These are phyloP conservation scores for Psilopogon haemacephalus DNA, from an alignment of 2,113 vertebrate species.

Conservation along the genomic window DNA sequence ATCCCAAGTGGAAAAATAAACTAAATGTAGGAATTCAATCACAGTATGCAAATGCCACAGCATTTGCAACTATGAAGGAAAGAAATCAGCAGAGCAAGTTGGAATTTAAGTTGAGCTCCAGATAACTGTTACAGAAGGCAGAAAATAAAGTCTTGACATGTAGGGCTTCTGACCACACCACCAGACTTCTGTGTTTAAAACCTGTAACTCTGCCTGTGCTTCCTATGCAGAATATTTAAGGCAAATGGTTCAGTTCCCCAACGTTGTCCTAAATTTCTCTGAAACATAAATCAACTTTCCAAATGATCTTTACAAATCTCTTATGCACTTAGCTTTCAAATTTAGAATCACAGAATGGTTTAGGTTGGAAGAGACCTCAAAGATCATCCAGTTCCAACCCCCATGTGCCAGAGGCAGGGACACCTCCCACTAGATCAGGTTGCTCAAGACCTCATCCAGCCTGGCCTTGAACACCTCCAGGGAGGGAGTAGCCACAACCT, in stretches of 20 bases:
- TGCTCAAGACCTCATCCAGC: too few species aligned
- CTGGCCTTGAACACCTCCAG: too few species aligned
- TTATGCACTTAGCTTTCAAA: neutral
- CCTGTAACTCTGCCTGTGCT: neutral
- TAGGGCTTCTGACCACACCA: neutral
- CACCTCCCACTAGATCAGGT: too few species aligned
- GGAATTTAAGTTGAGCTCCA: neutral
- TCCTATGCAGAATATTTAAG: neutral
- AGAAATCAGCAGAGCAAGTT: neutral
- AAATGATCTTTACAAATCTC: neutral
- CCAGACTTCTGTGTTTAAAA: neutral
- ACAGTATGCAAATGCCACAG: too few species aligned
- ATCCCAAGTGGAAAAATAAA: rapidly evolving
- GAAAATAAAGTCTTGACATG: neutral
- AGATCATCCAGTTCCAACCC: too few species aligned
- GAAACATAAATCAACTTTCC: neutral
- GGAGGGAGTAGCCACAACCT: too few species aligned
- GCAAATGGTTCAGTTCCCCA: neutral
- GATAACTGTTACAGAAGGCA: neutral
- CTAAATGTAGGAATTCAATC: neutral
- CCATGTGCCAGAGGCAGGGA: too few species aligned
- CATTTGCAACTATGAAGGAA: neutral
- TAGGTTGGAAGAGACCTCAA: too few species aligned
- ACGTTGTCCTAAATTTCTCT: neutral
- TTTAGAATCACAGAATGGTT: too few species aligned